phyloP scores from a whole-genome alignment of 2,113 vertebrate genomes.

The Ptilonorhynchus violaceus region DNA sequence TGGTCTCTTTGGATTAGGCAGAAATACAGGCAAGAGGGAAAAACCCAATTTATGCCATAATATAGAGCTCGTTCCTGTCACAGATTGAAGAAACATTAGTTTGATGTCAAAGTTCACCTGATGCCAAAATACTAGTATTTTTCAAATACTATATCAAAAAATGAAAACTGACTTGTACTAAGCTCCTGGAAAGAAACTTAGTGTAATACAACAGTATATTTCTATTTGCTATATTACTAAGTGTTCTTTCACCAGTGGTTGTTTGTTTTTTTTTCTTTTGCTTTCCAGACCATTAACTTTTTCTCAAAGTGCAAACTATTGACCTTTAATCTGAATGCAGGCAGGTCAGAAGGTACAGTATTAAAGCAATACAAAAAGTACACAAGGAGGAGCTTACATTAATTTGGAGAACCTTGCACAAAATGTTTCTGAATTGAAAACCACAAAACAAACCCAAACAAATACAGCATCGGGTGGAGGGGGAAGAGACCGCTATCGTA shows the following conservation, averaged over 20 bases:
- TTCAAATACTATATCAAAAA: slow-evolving; percentile 40
- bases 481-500: background rate
- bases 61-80: slow-evolving; percentile 39
- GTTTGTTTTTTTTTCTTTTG: background rate
- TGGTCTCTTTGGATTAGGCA: slow-evolving; percentile 72
- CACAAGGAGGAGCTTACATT: slow-evolving; percentile 14
- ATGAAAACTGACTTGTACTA: background rate
- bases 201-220: background rate
- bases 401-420: slow-evolving; percentile 26
- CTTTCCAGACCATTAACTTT: background rate
- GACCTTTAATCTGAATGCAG: slow-evolving; percentile 11
- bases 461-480: slow-evolving; percentile 37
- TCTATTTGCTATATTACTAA: background rate
- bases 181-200: slow-evolving; percentile 18
- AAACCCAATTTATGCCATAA: slow-evolving; percentile 32
- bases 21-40: slow-evolving; percentile 62
- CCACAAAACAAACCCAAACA: slow-evolving; percentile 50
- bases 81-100: slow-evolving; percentile 41
- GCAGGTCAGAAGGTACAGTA: slow-evolving; percentile 43
- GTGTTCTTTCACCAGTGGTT: background rate
- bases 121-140: slow-evolving; percentile 38
- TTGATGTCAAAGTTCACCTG: slow-evolving; percentile 40
- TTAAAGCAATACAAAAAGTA: slow-evolving; percentile 48
- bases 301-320: slow-evolving; percentile 41
- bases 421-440: slow-evolving; percentile 31